phyloP scores from a whole-genome alignment of 2,113 vertebrate genomes.

The Oreotrochilus melanogaster region DNA sequence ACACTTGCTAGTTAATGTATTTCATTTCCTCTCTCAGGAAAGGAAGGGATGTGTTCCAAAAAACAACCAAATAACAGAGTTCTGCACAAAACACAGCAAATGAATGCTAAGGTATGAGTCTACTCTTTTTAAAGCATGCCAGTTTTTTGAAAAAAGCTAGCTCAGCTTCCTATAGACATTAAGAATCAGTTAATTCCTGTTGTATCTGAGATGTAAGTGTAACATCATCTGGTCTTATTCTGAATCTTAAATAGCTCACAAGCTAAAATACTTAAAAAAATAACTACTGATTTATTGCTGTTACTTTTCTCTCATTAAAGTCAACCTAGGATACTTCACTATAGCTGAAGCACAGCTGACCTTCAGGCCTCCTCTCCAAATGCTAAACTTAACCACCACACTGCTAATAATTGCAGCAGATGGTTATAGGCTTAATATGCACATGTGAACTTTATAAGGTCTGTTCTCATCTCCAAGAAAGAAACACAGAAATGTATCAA shows the following conservation, averaged over 20 bases:
- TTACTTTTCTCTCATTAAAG: slow-evolving; percentile 1
- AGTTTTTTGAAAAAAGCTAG: background rate
- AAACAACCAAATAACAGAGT: background rate
- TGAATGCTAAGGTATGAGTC: background rate
- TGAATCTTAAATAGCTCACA: background rate
- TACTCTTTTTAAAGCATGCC: background rate
- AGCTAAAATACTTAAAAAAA: background rate
- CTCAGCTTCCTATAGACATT: background rate
- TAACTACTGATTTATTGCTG: background rate
- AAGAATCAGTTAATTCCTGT: background rate
- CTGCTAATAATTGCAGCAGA: slow-evolving; percentile 55
- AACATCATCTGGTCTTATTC: background rate
- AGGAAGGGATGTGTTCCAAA: rapidly evolving
- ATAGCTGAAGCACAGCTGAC: background rate
- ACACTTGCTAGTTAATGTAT: background rate
- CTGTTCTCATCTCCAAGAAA: background rate
- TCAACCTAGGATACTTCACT: background rate
- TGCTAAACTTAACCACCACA: background rate
- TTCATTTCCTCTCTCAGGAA: background rate
- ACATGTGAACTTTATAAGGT: slow-evolving; percentile 26
- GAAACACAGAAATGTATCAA: slow-evolving; percentile 2
- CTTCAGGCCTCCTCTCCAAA: slow-evolving; percentile 46
- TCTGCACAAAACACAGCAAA: background rate
- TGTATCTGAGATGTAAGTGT: background rate
- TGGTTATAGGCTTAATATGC: slow-evolving; percentile 47